A percentile compares a stretch with the other conserved stretches of the same genome.
phyloP scores from a whole-genome alignment of 1,140 invertebrate genomes.

The Lasioglossum baleicum region DNA sequence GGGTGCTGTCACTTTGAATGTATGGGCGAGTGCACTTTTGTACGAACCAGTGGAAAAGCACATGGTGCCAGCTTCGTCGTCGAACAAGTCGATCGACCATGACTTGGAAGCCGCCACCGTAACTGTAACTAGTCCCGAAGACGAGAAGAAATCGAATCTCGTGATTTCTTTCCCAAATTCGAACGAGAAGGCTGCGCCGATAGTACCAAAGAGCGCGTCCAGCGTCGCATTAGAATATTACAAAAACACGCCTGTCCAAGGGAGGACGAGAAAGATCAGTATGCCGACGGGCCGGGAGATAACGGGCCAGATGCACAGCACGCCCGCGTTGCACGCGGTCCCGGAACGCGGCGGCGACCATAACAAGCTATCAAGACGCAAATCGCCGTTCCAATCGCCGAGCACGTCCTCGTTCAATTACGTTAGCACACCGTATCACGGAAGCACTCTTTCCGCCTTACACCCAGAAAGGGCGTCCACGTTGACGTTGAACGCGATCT shows the following conservation, averaged over 20 bases:
- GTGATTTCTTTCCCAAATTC: slow-evolving; percentile 40
- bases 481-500: slow-evolving; percentile 86
- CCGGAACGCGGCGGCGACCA: slow-evolving; percentile 78
- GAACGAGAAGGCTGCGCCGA: slow-evolving; percentile 60
- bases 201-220: slow-evolving; percentile 80
- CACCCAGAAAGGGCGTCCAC: slow-evolving; percentile 89
- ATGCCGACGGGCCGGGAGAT: slow-evolving; percentile 79
- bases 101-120: slow-evolving; percentile 51
- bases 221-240: slow-evolving; percentile 81
- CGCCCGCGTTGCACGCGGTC: slow-evolving; percentile 82
- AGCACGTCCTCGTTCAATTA: slow-evolving; percentile 91
- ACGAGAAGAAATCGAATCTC: slow-evolving; percentile 59
- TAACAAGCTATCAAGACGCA: slow-evolving; percentile 65
- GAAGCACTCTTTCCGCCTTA: slow-evolving; percentile 88
- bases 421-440: slow-evolving; percentile 90
- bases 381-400: slow-evolving; percentile 83
- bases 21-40: slow-evolving; percentile 90
- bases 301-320: slow-evolving; percentile 81
- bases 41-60: slow-evolving; percentile 92
- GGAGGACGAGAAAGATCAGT: slow-evolving; percentile 81
- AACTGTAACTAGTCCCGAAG: slow-evolving; percentile 57
- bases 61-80: slow-evolving; percentile 79
- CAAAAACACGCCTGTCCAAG: slow-evolving; percentile 74
- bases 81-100: slow-evolving; percentile 39
- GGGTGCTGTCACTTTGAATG: slow-evolving; percentile 90